phyloP scores from a whole-genome alignment of 2,888 invertebrate species.

The Phragmatobia fuliginosa region DNA sequence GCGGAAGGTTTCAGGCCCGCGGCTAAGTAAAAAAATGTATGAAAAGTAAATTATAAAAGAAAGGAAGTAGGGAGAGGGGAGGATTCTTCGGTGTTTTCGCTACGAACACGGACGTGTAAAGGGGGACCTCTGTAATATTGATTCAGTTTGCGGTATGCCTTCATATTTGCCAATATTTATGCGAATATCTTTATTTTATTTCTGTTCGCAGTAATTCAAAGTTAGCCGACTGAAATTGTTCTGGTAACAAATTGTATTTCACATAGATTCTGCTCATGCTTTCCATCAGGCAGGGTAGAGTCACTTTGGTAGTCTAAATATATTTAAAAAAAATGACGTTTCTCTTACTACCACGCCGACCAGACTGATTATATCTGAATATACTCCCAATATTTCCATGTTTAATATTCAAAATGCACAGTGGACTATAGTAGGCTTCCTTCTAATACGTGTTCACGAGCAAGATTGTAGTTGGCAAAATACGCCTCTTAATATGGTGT shows the following conservation, averaged over 20 bases:
- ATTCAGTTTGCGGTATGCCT: constrained; percentile 22
- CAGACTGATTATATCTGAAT: no score
- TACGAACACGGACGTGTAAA: constrained; percentile 7
- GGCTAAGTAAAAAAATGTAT: constrained; percentile 24
- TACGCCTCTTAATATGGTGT: neutral
- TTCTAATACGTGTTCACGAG: neutral
- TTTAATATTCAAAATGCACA: no score
- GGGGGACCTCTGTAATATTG: constrained; percentile 25
- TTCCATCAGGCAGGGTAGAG: no score
- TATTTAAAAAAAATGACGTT: no score
- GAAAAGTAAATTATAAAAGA: constrained; percentile 29
- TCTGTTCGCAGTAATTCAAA: neutral
- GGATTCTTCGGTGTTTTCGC: constrained; percentile 16
- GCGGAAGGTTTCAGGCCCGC: constrained; percentile 18
- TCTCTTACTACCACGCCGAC: no score
- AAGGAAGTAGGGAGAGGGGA: constrained; percentile 10
- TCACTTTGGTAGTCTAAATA: no score
- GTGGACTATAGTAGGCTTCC: neutral
- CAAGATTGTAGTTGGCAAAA: neutral
- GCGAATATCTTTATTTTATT: neutral
- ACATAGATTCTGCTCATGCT: no score
- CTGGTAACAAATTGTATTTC: no score
- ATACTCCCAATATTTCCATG: no score
- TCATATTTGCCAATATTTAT: constrained; percentile 6
- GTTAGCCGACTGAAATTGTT: neutral